Percentiles rank a stretch among this genome's conserved stretches.
phyloP scores from a whole-genome alignment of 1,140 invertebrate genomes.

The Micrasema longulum region DNA sequence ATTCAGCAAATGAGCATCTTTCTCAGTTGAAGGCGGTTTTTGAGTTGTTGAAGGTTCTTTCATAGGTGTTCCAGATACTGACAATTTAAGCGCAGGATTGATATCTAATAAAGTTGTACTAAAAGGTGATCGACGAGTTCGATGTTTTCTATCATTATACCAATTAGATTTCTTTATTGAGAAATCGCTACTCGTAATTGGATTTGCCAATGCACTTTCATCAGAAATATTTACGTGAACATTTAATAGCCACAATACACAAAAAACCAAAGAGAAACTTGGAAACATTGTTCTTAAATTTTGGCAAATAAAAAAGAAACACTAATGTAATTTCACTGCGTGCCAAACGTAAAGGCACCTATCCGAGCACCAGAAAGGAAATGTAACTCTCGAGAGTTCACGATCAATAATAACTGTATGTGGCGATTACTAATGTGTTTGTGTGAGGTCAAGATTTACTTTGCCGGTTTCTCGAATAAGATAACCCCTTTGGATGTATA shows the following conservation, averaged over 20 bases:
- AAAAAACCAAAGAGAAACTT: not conserved
- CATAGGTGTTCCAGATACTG: not conserved
- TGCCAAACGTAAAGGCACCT: not conserved
- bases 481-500: no score
- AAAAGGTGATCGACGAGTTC: not conserved
- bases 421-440: slow-evolving; percentile 8
- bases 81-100: not conserved
- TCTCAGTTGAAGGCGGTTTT: not conserved
- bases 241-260: not conserved
- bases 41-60: not conserved
- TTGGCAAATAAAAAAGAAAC: not conserved
- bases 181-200: not conserved
- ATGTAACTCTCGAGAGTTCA: slow-evolving; percentile 9
- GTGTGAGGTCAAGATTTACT: slow-evolving; percentile 3
- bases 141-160: not conserved
- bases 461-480: not conserved
- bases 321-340: not conserved
- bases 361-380: slow-evolving; percentile 4
- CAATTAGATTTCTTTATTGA: not conserved
- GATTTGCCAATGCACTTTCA: not conserved
- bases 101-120: not conserved
- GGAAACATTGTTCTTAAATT: not conserved
- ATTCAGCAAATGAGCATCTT: not conserved
- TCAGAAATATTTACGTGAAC: not conserved
- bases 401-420: slow-evolving; percentile 22